phyloP scores from a whole-genome alignment of 2,888 invertebrate genomes.

The Hololepta plana region DNA sequence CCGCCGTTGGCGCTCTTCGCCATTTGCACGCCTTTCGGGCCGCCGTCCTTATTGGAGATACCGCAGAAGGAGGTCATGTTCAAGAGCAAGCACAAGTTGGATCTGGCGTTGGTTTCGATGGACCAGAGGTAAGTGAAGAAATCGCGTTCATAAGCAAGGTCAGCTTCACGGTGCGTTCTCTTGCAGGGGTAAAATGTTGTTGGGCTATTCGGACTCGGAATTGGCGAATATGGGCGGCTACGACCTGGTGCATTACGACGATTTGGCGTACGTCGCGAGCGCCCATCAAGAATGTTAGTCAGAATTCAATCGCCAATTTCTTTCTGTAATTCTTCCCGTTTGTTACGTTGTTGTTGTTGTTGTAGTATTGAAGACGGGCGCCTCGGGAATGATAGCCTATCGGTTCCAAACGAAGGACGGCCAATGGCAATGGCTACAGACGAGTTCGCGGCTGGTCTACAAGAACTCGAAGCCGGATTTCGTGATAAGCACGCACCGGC shows the following conservation, averaged over 20 bases:
- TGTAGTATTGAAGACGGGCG: conserved; percentile 95
- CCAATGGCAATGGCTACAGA: conserved; percentile 97
- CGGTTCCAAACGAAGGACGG: conserved; percentile 88
- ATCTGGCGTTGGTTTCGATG: conserved; percentile 91
- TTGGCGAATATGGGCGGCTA: conserved; percentile 89
- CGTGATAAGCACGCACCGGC: conserved; percentile 95
- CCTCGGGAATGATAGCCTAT: conserved; percentile 98
- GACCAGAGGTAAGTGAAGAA: conserved; percentile 58
- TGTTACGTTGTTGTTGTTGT: conserved; percentile 7
- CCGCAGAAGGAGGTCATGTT: conserved; percentile 99
- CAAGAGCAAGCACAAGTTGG: conserved; percentile 98
- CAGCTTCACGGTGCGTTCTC: conserved; percentile 8
- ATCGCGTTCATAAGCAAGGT: neutral
- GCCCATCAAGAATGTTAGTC: conserved; percentile 98
- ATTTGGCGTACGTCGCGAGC: conserved; percentile 91
- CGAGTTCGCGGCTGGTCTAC: conserved; percentile 89
- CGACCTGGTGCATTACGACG: conserved; percentile 94
- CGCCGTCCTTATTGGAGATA: conserved; percentile 89
- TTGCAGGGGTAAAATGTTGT: conserved; percentile 77
- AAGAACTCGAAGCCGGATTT: conserved; percentile 99
- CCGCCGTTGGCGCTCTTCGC: conserved; percentile 91
- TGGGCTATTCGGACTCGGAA: conserved; percentile 87
- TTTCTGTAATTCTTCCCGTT: neutral
- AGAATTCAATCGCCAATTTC: no score
- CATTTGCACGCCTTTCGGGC: conserved; percentile 97